Evolutionary conservation across 2,888 invertebrate genomes (phyloP).

Genomic region (Calliopum simillimum): DNA sequence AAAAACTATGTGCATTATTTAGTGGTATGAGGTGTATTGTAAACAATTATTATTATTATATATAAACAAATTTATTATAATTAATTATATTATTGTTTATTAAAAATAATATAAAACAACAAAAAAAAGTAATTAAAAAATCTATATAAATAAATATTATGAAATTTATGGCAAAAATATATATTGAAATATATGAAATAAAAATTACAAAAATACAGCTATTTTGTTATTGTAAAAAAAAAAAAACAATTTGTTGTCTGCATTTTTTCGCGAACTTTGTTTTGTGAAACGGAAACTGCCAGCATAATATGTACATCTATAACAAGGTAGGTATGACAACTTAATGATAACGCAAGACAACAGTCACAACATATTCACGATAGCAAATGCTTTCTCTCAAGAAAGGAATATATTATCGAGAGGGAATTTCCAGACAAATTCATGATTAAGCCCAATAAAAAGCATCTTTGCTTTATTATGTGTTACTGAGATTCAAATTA

Average conservation of each 20-base stretch:
- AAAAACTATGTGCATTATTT: slow-evolving; percentile 56
- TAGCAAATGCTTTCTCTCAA: no score
- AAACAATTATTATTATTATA: slow-evolving; percentile 47
- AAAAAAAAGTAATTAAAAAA: slow-evolving; percentile 33
- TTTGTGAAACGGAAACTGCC: slow-evolving; percentile 38
- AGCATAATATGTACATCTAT: slow-evolving; percentile 38
- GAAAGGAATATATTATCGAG: no score
- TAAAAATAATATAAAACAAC: slow-evolving; percentile 29
- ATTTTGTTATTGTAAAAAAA: slow-evolving; percentile 43
- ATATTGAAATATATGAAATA: slow-evolving; percentile 43
- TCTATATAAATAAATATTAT: slow-evolving; percentile 40
- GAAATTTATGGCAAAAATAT: slow-evolving; percentile 46
- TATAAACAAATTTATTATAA: slow-evolving; percentile 41
- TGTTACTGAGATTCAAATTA: no score
- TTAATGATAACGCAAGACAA: no score
- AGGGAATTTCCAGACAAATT: no score
- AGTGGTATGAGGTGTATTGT: slow-evolving; percentile 53
- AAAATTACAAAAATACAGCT: slow-evolving; percentile 42
- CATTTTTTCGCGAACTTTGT: slow-evolving; percentile 35
- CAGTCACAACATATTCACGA: no score
- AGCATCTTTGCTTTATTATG: no score
- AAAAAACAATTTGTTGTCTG: slow-evolving; percentile 34
- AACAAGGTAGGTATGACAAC: slow-evolving; percentile 44
- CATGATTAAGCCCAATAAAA: no score
- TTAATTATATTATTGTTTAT: slow-evolving; percentile 38